These are phyloP conservation scores for Camponotus fellah DNA, from an alignment of 2,888 invertebrate genomes.

Conservation along the genomic window DNA sequence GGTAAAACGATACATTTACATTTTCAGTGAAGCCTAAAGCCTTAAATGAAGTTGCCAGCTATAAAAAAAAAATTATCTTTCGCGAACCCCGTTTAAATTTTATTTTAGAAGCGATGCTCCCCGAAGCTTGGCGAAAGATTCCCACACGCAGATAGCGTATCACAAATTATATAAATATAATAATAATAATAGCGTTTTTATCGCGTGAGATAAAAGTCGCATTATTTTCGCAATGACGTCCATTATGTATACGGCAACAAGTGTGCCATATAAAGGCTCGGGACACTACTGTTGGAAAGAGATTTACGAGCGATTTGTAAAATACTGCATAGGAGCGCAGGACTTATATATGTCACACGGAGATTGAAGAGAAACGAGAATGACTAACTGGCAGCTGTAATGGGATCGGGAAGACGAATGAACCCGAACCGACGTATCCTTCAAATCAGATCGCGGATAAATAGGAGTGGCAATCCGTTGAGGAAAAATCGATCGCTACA, in stretches of 20 bases:
- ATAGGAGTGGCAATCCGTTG: constrained; percentile 28
- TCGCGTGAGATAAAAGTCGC: neutral
- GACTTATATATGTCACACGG: constrained; percentile 32
- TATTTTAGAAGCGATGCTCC: neutral
- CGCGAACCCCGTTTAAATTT: neutral
- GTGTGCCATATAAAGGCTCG: constrained; percentile 26
- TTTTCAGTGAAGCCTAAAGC: neutral
- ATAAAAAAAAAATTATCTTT: constrained; percentile 10
- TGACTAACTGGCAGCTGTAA: constrained; percentile 47
- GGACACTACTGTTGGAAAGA: constrained; percentile 2
- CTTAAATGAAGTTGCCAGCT: constrained; percentile 10
- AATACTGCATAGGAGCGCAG: constrained; percentile 24
- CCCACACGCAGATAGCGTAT: neutral
- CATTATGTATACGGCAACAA: constrained; percentile 34
- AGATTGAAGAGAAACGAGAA: constrained; percentile 49
- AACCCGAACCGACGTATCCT: constrained; percentile 32
- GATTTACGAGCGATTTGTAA: constrained; percentile 53
- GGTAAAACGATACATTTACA: constrained; percentile 13
- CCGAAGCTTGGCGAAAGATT: neutral
- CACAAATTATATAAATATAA: neutral
- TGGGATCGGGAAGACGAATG: constrained; percentile 52
- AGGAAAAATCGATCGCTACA: constrained; percentile 37
- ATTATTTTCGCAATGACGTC: neutral
- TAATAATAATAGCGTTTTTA: neutral
- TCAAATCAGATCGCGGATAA: constrained; percentile 45